Base-by-base conservation (phyloP, 2,888 invertebrate species). In the Notodonta ziczac region DNA sequence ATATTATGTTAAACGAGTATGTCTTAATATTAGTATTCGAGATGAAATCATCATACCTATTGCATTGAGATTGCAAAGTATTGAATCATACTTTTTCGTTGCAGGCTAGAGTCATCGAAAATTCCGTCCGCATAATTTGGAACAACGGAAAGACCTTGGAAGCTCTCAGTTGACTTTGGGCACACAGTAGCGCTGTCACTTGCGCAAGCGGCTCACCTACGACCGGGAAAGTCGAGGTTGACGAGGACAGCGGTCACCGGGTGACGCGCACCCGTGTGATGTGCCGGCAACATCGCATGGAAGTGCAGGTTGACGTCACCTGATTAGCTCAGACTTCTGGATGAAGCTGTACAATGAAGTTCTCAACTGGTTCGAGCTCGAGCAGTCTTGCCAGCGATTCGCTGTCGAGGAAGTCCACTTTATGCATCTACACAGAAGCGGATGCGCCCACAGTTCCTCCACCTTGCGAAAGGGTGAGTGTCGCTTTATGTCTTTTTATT, bases 321-420 rank as follows among this genome's bases (percentile, higher is more conserved):
- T 91, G 90, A 90, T 77, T 72, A 46, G 56, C 59, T 59, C 57
- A 73, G 60, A 62, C 68, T 64, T 62, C 81, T 85, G 82, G 71
- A 86, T 85, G 86, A 81, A 73, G 71, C 61, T 56, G 76, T 73
- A 89, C 67, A 76, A 94, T 95, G 95, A 95, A 95, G 93, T 95
- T 95, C 88, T 94, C 95, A 71, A 95, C 95, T 73, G 94, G 95
- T 52, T 95, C 95, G 71, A 94, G 95, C 78, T 95, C 95, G 70
- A 95, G 95, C 86, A 95, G 95, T 86, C 94, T 96, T 80, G 94
- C 95, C 83, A 95, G 94, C 81, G 96, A 96, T 80, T 95, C 94
- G 78, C 88, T 94, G 82, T 95, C 95, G 74, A 96, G 95, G 80
- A 95, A 95, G 77, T 95, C 96, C 54, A 95, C 95, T 66, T 91